Evolutionary conservation across 2,797 vertebrate species (phyloP).

Genomic region (Scolopax bukidnonensis): DNA sequence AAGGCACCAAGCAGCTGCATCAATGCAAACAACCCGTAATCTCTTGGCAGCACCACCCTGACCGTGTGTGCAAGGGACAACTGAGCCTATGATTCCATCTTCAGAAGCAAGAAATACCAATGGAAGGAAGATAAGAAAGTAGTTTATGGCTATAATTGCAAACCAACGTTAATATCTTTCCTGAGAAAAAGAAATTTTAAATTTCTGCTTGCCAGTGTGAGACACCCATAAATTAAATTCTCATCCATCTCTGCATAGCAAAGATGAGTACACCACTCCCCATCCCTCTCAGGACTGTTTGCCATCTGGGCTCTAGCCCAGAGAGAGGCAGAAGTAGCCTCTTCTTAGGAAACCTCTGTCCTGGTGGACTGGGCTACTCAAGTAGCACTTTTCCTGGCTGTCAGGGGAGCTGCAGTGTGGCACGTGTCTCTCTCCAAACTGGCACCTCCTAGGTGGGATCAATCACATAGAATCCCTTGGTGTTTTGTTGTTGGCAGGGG

Average conservation of each 20-base stretch:
- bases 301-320: not conserved
- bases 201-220: not conserved
- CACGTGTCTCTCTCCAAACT: not conserved
- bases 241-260: not conserved
- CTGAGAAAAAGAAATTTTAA: not conserved
- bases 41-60: not conserved
- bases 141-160: not conserved
- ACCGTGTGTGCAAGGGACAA: not conserved
- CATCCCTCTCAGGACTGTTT: not conserved
- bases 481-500: not conserved
- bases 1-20: not conserved
- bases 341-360: not conserved
- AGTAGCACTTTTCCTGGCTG: not conserved
- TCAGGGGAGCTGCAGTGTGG: not conserved
- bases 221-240: not conserved
- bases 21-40: not conserved
- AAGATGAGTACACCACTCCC: not conserved
- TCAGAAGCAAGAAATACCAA: not conserved
- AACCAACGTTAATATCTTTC: not conserved
- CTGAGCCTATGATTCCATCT: not conserved
- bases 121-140: not conserved
- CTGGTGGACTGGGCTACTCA: not conserved
- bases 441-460: not conserved
- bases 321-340: not conserved
- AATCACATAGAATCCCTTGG: fast-evolving